Base-by-base conservation (phyloP, 1,140 invertebrate species). In the Campoletis sonorensis region DNA sequence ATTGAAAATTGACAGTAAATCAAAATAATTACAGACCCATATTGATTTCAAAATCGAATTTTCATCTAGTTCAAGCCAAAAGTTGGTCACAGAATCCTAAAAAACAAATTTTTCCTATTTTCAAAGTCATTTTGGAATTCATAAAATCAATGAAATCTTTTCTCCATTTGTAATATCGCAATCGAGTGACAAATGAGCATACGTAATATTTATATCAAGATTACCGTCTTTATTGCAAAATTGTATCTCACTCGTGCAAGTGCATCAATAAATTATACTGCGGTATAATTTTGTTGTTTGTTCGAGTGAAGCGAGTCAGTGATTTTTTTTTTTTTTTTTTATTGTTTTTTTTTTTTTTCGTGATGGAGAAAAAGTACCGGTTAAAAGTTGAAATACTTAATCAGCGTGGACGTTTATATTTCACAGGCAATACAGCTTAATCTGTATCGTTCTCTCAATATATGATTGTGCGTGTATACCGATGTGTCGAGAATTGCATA, bases 301-400 rank as follows among this genome's bases (percentile, higher is more conserved):
- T 2, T 54, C n/a, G 18, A 18, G 51, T 54, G 18, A 21, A 21
- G 51, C n/a, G 51, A 54, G 51, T 54, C 51, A 54, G 16, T 54
- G 51, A 54, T n/a, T n/a, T 8, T 51, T 51, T 51, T 13, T 51
- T 54, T 54, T 54, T 54, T 54, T 54, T n/a, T 54, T 4, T n/a
- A n/a, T n/a, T 54, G 51, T n/a, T n/a, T n/a, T 8, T 51, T 51
- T 51, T 13, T 51, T 54, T 54, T 54, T 54, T 54, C n/a, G n/a
- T 54, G 7, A 8, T 11, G n/a, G n/a, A 4, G 16, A 54, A 54
- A 54, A 54, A 54, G 16, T 54, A 54, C 51, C 16, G 16, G 51
- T 18, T 54, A 54, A 54, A 54, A 54, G 51, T 54, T 54, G 51
- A 54, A 54, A 54, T 54, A 54, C 51, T 54, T 54, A 54, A 54